These are phyloP conservation scores for Eupsittula cactorum DNA, from an alignment of 2,113 vertebrate genomes.

Conservation along the genomic window DNA sequence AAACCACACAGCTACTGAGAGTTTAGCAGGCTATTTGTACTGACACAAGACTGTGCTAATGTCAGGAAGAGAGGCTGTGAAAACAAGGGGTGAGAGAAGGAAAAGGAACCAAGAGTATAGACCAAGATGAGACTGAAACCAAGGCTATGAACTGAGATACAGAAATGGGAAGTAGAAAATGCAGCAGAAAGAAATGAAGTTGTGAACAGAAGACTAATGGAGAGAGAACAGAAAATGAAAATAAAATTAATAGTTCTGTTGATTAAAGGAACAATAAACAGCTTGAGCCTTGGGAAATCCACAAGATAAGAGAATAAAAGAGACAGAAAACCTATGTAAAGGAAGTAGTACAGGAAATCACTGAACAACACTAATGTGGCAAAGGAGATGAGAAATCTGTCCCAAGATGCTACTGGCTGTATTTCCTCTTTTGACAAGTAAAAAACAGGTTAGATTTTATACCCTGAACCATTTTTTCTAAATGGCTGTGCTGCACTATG, in stretches of 20 bases:
- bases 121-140: neutral
- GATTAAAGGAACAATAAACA: neutral
- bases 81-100: neutral
- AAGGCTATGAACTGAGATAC: neutral
- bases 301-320: neutral
- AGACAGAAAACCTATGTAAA: neutral
- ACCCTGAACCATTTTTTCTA: neutral
- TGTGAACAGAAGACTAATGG: neutral
- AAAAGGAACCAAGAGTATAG: neutral
- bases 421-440: neutral
- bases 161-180: neutral
- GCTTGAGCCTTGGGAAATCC: neutral
- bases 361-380: neutral
- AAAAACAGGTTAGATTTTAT: neutral
- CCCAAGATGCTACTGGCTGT: neutral
- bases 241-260: neutral
- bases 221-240: neutral
- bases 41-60: neutral
- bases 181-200: neutral
- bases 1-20: neutral
- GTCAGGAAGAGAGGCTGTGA: neutral
- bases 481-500: neutral
- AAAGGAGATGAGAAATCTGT: neutral
- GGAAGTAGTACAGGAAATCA: neutral
- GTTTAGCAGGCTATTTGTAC: neutral